Base-by-base conservation (phyloP, 2,888 invertebrate genomes). In the Macrosiphum euphorbiae region DNA sequence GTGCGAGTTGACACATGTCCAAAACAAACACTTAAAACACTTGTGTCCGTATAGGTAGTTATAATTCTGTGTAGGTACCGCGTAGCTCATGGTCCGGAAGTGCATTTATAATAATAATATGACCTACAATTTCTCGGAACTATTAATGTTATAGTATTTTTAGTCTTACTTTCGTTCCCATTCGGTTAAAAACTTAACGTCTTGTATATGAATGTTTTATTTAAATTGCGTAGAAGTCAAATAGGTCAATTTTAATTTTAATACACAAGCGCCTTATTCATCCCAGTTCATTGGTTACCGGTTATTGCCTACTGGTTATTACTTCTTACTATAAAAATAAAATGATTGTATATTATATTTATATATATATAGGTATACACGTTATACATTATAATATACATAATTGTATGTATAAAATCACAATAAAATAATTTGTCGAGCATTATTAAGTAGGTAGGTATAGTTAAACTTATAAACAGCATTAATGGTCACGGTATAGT, bases 121-220 rank as follows among this genome's bases (percentile, higher is more conserved):
- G 92, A 92, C 92, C 92, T 92, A 92, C 88, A 92, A 92, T 89
- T 67, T 50, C 88, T 44, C n/a, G 84, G 55, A 88, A 67, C 28
- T 88, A 88, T 41, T 50, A 47, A 86, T 47, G 86, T 24, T 26
- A 55, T 20, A 20, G 44, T 86, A 13, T 58, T 16, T 52, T 84
- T n/a, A 85, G 86, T 91, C 58, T 91, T 86, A 47, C 86, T 91
- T 91, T 91, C 91, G 91, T 91, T 86, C 86, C 91, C 86, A 26
- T 91, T 91, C 58, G 85, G 91, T 44, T 78, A 90, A 61, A 90
- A 61, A 61, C 10, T 90, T 4, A 55, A 55, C 61, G 47, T 55
- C 28, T n/a, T 44, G 10, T 28, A 44, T n/a, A 47, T 67, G 90
- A 55, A 84, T 28, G 84, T 91, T 84, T 90, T 91, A 91, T 91